Conservation (phyloP, 2,113 vertebrate genomes). For the Grammomys surdaster region DNA sequence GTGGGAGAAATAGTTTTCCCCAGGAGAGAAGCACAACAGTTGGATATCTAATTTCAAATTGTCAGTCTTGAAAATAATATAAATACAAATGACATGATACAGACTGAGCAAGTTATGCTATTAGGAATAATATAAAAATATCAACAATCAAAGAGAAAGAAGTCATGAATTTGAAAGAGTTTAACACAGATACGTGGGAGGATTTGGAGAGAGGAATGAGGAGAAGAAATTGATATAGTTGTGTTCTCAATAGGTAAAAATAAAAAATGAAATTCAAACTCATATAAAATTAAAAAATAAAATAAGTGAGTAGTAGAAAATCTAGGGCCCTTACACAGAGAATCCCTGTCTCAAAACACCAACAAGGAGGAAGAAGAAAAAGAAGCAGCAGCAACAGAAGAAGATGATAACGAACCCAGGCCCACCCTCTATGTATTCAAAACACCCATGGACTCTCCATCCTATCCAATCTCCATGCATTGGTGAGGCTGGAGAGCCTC, state of each 20-base stretch:
- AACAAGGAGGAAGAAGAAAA: too few species aligned
- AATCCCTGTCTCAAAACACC: too few species aligned
- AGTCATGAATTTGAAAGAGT: not conserved
- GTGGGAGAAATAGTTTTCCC: not conserved
- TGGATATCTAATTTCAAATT: too few species aligned
- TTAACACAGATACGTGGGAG: not conserved
- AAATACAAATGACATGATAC: not conserved
- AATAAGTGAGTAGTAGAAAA: not conserved
- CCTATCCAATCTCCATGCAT: too few species aligned
- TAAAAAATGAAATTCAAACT: not conserved
- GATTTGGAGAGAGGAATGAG: not conserved
- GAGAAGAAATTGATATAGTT: not conserved
- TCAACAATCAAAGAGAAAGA: not conserved
- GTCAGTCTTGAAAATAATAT: too few species aligned
- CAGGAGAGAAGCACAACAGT: too few species aligned
- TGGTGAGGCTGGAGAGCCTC: too few species aligned
- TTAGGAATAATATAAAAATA: not conserved
- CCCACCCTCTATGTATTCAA: too few species aligned
- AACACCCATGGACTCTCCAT: too few species aligned
- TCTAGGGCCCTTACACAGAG: too few species aligned
- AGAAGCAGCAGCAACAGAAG: too few species aligned
- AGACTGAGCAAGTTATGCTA: not conserved
- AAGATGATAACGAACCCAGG: too few species aligned
- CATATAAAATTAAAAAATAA: not conserved
- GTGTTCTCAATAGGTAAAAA: not conserved